Evolutionary conservation across 2,888 invertebrate species (phyloP).

Genomic region (Tuberolachnus salignus): DNA sequence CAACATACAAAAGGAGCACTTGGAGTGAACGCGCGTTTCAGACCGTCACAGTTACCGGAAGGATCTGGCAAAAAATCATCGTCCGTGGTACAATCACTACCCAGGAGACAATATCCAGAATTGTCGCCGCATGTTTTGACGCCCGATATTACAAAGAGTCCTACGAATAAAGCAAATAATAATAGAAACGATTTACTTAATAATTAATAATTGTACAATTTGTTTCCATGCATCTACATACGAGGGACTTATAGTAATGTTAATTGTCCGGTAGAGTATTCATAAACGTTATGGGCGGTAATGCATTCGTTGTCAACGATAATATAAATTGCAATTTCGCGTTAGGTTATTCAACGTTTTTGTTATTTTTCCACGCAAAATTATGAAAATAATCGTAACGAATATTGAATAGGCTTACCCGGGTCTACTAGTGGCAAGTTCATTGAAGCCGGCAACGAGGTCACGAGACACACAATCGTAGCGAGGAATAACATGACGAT

Average conservation of each 20-base stretch:
- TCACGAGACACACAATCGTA: slow-evolving; percentile 18
- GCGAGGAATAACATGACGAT: slow-evolving; percentile 28
- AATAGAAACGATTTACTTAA: not conserved
- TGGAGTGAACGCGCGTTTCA: slow-evolving; percentile 63
- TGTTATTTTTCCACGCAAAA: not conserved
- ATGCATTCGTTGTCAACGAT: no score
- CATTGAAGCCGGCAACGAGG: slow-evolving; percentile 46
- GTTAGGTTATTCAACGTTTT: not conserved
- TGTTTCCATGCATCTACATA: no score
- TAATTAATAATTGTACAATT: not conserved
- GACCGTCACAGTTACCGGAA: slow-evolving; percentile 63
- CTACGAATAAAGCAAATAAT: slow-evolving; percentile 59
- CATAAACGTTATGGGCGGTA: no score
- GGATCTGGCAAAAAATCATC: slow-evolving; percentile 62
- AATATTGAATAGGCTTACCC: slow-evolving; percentile 20
- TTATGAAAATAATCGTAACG: not conserved
- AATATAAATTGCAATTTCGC: not conserved
- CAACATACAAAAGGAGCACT: slow-evolving; percentile 63
- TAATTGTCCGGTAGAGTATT: no score
- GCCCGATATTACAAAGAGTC: slow-evolving; percentile 63
- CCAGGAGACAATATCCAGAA: slow-evolving; percentile 63
- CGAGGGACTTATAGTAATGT: no score
- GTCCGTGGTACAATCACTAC: slow-evolving; percentile 62
- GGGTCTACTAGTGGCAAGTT: slow-evolving; percentile 44
- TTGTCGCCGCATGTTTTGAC: slow-evolving; percentile 63